Conservation (phyloP, 2,888 invertebrate species). For the Caenorhabditis plicata region DNA sequence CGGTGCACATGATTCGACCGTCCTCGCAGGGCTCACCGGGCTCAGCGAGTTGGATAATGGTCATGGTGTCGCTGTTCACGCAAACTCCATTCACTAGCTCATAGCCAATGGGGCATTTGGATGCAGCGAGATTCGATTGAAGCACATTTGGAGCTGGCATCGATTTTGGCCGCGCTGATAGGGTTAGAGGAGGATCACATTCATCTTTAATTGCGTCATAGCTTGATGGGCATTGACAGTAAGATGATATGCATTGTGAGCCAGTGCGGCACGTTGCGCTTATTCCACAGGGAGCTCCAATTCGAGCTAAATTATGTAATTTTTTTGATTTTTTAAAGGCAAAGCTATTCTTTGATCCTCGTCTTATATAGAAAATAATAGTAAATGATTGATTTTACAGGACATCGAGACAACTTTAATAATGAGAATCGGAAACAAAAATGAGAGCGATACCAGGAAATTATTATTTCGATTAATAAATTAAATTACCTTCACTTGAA, state of each 20-base stretch:
- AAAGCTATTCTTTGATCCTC: no score
- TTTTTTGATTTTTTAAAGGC: no score
- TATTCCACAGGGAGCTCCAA: slow-evolving; percentile 26
- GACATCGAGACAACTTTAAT: no score
- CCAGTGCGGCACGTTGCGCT: slow-evolving; percentile 21
- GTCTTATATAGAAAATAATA: no score
- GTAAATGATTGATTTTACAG: no score
- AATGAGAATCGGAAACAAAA: no score
- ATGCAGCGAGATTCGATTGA: slow-evolving; percentile 7
- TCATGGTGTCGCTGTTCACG: slow-evolving; percentile 25
- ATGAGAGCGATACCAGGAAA: background rate
- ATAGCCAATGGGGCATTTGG: slow-evolving; percentile 28
- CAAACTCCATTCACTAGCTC: slow-evolving; percentile 33
- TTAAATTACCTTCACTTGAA: slow-evolving; percentile 8
- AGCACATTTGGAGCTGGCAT: no score
- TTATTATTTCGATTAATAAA: background rate
- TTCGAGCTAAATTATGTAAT: slow-evolving; percentile 17
- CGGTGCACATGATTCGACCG: slow-evolving; percentile 44
- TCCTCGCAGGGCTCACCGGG: slow-evolving; percentile 54
- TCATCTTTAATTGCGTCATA: slow-evolving; percentile 30
- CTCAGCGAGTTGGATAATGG: slow-evolving; percentile 40
- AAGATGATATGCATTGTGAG: slow-evolving; percentile 21
- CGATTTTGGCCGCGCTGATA: background rate
- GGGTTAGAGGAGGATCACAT: slow-evolving; percentile 17
- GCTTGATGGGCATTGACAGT: slow-evolving; percentile 23